A percentile compares a stretch with the other conserved stretches of the same genome.
Conservation (phyloP, 64 coral and sea anemone species). For the Pocillopora verrucosa region DNA sequence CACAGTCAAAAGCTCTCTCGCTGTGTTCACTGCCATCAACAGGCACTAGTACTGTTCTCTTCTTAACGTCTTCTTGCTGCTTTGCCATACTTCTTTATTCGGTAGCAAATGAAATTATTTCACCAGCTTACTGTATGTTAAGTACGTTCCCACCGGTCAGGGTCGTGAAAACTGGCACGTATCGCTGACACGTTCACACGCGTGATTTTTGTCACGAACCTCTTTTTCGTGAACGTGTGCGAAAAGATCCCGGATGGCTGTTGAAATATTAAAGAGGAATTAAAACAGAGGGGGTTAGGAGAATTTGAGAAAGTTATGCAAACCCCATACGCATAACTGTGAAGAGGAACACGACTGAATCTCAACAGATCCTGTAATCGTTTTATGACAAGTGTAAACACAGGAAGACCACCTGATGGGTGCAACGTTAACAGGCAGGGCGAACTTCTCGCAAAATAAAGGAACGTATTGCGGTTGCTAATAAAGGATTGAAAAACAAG, state of each 20-base stretch:
- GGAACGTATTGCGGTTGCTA: too few relatives aligned
- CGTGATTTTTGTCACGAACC: neutral
- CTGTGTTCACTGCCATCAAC: constrained; percentile 79
- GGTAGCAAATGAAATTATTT: neutral
- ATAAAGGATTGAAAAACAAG: too few relatives aligned
- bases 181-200: neutral
- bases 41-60: constrained; percentile 50
- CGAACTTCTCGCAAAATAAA: too few relatives aligned
- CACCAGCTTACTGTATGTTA: too few relatives aligned
- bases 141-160: neutral
- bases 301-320: too few relatives aligned
- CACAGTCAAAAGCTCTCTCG: constrained; percentile 76
- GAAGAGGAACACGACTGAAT: neutral
- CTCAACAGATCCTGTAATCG: constrained; percentile 11
- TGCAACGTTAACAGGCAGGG: too few relatives aligned
- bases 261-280: neutral
- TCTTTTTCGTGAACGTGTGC: neutral
- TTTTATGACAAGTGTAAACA: neutral
- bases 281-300: neutral
- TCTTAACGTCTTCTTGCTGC: constrained; percentile 31
- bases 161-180: neutral
- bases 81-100: neutral
- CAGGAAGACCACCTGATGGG: too few relatives aligned
- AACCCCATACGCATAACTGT: neutral
- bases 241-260: neutral